Evolutionary conservation across 2,113 vertebrate species (phyloP).

Genomic region (Dolichotis patagonum): DNA sequence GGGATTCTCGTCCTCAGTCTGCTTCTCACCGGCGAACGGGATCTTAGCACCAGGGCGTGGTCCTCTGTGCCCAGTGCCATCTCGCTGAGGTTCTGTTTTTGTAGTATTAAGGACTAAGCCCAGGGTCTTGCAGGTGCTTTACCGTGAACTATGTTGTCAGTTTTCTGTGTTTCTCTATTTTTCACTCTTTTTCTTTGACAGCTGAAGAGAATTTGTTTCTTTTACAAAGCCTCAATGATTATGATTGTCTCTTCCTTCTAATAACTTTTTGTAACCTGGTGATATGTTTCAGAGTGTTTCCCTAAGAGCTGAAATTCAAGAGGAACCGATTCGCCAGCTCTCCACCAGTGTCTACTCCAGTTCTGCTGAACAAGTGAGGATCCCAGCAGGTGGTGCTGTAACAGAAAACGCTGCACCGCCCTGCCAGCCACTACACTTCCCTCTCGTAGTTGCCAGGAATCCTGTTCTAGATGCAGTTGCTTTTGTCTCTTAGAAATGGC

Average conservation of each 20-base stretch:
- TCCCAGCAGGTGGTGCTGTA: fast-evolving
- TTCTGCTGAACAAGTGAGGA: not conserved
- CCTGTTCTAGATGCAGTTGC: not conserved
- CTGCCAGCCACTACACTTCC: not conserved
- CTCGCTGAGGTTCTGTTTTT: not conserved
- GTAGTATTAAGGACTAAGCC: not conserved
- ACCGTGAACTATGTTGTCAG: not conserved
- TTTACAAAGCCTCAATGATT: not conserved
- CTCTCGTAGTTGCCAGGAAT: not conserved
- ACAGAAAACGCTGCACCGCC: not conserved
- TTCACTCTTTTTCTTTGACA: not conserved
- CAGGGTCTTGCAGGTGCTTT: not conserved
- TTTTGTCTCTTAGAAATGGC: too few species aligned
- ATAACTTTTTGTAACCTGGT: not conserved
- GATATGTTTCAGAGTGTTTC: not conserved
- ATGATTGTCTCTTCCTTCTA: not conserved
- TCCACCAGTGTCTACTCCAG: not conserved
- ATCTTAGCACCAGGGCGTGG: not conserved
- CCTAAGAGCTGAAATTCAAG: not conserved
- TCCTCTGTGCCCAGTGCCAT: not conserved
- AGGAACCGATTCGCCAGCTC: fast-evolving
- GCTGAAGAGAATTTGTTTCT: not conserved
- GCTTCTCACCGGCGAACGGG: not conserved
- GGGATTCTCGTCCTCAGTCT: not conserved
- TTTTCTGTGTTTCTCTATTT: not conserved